phyloP scores from a whole-genome alignment of 2,888 invertebrate species.

The Orchesellides sinensis region DNA sequence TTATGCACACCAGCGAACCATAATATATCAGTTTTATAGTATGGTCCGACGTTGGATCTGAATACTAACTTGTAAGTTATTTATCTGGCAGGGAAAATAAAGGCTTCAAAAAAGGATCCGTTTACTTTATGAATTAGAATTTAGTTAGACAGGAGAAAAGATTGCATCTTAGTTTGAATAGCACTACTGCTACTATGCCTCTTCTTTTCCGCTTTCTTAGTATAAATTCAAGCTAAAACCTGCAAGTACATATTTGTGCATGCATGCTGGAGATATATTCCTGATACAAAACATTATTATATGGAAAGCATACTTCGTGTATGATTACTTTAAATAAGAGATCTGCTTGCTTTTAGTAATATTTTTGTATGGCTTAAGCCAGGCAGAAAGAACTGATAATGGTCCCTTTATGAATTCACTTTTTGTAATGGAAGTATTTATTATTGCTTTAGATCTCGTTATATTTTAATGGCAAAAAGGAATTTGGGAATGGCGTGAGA shows the following conservation, averaged over 20 bases:
- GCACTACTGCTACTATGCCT: not conserved
- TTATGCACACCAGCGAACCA: too few species aligned
- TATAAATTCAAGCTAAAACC: too few species aligned
- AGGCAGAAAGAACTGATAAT: conserved; percentile 51
- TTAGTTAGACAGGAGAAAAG: conserved; percentile 55
- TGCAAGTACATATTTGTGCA: too few species aligned
- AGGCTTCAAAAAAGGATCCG: conserved; percentile 14
- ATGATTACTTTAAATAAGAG: too few species aligned
- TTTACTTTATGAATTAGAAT: conserved; percentile 62
- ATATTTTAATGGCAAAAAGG: conserved; percentile 25
- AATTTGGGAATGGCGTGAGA: conserved; percentile 5
- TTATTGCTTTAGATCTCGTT: conserved; percentile 25
- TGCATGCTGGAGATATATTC: too few species aligned
- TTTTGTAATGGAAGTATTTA: conserved; percentile 37
- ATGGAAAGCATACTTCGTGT: too few species aligned
- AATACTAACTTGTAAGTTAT: too few species aligned
- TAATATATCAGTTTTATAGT: too few species aligned
- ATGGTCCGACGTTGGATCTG: too few species aligned
- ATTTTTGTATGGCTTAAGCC: conserved; percentile 39
- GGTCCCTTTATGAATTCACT: conserved; percentile 30
- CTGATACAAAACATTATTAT: too few species aligned
- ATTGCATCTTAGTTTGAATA: conserved; percentile 39
- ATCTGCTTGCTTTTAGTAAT: too few species aligned
- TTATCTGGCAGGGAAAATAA: conserved; percentile 20
- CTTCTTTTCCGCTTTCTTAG: too few species aligned